Conservation (phyloP, 1,140 invertebrate species). For the Odontomachus brunneus region DNA sequence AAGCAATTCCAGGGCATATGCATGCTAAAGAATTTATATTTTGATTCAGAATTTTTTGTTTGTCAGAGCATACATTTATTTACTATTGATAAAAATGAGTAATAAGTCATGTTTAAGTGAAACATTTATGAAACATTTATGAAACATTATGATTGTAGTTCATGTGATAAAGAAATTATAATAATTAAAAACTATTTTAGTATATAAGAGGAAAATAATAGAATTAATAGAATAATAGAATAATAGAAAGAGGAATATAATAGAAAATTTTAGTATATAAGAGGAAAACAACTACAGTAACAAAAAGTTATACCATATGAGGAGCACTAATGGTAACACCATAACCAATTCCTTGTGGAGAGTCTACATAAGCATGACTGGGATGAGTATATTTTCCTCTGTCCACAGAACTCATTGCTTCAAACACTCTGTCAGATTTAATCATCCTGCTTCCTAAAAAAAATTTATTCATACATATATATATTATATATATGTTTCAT, state of each 20-base stretch:
- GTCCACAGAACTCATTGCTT: slow-evolving; percentile 95
- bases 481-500: too few relatives aligned
- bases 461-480: too few relatives aligned
- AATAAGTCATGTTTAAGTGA: background rate
- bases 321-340: slow-evolving; percentile 98
- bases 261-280: slow-evolving; percentile 10
- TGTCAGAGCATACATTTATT: slow-evolving; percentile 4
- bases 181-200: background rate
- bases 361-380: slow-evolving; percentile 93
- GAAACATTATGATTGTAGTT: slow-evolving; percentile 3
- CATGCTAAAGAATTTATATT: slow-evolving; percentile 88
- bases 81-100: background rate
- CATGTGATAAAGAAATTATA: background rate
- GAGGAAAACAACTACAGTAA: too few relatives aligned
- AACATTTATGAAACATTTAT: slow-evolving; percentile 12
- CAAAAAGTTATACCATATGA: slow-evolving; percentile 93
- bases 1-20: slow-evolving; percentile 96
- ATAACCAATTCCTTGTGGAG: slow-evolving; percentile 95
- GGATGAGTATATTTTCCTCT: slow-evolving; percentile 91
- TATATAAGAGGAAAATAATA: too few relatives aligned
- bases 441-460: slow-evolving; percentile 94
- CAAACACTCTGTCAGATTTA: slow-evolving; percentile 90
- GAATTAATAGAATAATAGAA: too few relatives aligned
- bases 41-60: slow-evolving; percentile 44
- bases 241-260: too few relatives aligned